Evolutionary conservation across 92 coral and sea anemone genomes (phyloP).

Genomic region (Virgularia gustaviana): DNA sequence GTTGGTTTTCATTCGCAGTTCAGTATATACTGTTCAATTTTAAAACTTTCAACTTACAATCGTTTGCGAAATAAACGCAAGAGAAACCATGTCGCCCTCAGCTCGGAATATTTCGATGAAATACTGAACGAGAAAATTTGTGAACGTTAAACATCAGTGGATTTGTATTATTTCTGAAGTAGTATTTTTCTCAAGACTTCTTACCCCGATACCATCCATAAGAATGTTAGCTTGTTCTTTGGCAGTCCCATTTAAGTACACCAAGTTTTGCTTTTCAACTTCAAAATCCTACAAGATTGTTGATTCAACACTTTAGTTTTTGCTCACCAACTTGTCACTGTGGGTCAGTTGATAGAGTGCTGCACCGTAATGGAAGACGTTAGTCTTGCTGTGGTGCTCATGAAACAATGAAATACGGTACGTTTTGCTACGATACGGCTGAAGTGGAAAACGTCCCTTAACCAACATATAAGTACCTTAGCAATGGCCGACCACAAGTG

Average conservation of each 20-base stretch:
- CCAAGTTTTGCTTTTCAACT: conserved; percentile 10
- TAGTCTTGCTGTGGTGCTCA: no score
- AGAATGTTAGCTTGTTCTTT: conserved; percentile 5
- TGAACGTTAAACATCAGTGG: not conserved
- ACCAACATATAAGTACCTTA: not conserved
- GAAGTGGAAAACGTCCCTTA: no score
- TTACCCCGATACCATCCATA: conserved; percentile 25
- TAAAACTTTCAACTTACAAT: conserved; percentile 14
- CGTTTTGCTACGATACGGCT: no score
- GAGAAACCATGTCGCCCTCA: conserved; percentile 10
- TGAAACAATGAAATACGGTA: no score
- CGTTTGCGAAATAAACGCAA: conserved; percentile 14
- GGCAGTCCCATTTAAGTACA: conserved; percentile 22
- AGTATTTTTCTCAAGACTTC: no score
- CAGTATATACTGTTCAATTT: no score
- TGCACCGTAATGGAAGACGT: not conserved
- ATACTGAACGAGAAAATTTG: conserved; percentile 6
- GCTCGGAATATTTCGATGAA: conserved; percentile 33
- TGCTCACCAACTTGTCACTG: no score
- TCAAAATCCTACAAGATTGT: conserved; percentile 37
- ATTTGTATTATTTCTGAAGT: no score
- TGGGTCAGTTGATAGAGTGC: no score
- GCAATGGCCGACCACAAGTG: conserved; percentile 23
- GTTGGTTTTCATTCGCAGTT: not conserved
- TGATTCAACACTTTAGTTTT: no score